Conservation (phyloP, 2,797 vertebrate species). For the Carapus acus region DNA sequence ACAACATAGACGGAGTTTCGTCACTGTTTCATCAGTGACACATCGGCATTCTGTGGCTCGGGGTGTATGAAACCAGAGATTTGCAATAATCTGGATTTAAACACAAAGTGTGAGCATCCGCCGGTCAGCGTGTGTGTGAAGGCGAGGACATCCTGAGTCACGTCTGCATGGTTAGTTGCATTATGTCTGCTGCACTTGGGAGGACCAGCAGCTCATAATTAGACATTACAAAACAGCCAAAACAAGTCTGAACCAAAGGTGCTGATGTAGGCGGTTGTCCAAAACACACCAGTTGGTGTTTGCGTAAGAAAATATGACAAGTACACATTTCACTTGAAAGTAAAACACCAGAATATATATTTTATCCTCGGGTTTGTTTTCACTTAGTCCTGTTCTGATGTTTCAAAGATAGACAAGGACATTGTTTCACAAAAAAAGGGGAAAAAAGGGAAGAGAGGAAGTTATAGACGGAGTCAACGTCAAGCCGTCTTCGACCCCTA, state of each 20-base stretch:
- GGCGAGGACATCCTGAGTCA: slow-evolving; percentile 48
- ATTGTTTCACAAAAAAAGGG: too few species aligned
- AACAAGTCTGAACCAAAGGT: background rate
- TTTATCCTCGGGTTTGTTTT: background rate
- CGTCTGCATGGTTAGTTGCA: slow-evolving; percentile 26
- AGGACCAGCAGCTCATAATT: slow-evolving; percentile 25
- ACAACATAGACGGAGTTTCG: slow-evolving; percentile 19
- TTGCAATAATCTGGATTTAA: slow-evolving; percentile 40
- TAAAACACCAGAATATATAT: background rate
- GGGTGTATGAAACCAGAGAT: slow-evolving; percentile 30
- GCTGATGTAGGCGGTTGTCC: background rate
- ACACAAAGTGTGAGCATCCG: slow-evolving; percentile 27
- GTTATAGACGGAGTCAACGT: too few species aligned
- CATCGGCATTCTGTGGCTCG: slow-evolving; percentile 29
- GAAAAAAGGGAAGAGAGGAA: too few species aligned
- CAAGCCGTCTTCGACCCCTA: too few species aligned
- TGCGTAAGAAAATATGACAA: background rate
- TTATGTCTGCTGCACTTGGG: slow-evolving; percentile 29
- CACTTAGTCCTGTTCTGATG: too few species aligned
- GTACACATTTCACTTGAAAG: background rate
- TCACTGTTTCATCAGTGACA: slow-evolving; percentile 14
- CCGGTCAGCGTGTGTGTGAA: slow-evolving; percentile 21
- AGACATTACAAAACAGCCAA: slow-evolving; percentile 21
- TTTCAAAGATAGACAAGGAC: too few species aligned
- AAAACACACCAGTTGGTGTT: slow-evolving; percentile 1